These are phyloP conservation scores for Tinamus guttatus DNA, from an alignment of 2,113 vertebrate species.

Conservation along the genomic window DNA sequence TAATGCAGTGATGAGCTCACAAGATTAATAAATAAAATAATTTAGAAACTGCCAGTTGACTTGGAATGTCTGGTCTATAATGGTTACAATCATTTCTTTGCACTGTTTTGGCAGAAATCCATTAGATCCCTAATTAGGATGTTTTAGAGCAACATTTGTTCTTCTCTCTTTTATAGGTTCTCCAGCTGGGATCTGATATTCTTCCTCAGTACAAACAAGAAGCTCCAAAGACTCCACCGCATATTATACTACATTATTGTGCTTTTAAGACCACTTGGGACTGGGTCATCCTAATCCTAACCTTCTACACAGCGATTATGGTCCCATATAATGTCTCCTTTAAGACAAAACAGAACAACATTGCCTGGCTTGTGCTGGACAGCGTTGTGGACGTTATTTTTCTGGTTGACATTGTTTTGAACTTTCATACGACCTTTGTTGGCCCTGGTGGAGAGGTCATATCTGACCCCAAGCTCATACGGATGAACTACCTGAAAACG, in stretches of 20 bases:
- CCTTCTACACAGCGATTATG: conserved; percentile 99
- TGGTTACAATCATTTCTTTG: not conserved
- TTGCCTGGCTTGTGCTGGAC: conserved; percentile 97
- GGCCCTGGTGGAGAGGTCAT: conserved; percentile 98
- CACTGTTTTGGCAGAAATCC: not conserved
- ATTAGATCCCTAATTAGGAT: not conserved
- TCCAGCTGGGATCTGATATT: conserved; percentile 96
- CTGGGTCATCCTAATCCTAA: conserved; percentile 97
- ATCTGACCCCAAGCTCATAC: conserved; percentile 95
- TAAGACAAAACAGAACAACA: conserved; percentile 98
- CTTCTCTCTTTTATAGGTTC: conserved; percentile 82
- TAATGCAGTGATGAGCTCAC: not conserved
- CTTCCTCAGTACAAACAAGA: conserved; percentile 98
- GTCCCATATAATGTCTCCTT: conserved; percentile 97
- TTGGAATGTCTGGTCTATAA: not conserved
- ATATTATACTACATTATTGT: conserved; percentile 98
- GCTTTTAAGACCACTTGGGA: conserved; percentile 99
- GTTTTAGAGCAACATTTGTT: not conserved
- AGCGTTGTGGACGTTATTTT: conserved; percentile 98
- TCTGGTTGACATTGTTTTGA: conserved; percentile 96
- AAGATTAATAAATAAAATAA: conserved; percentile 10
- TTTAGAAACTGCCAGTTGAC: not conserved
- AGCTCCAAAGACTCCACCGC: conserved; percentile 96
- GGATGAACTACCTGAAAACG: conserved; percentile 99
- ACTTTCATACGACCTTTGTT: conserved; percentile 98